Base-by-base conservation (phyloP, 2,113 vertebrate species). In the Tragulus kanchil region DNA sequence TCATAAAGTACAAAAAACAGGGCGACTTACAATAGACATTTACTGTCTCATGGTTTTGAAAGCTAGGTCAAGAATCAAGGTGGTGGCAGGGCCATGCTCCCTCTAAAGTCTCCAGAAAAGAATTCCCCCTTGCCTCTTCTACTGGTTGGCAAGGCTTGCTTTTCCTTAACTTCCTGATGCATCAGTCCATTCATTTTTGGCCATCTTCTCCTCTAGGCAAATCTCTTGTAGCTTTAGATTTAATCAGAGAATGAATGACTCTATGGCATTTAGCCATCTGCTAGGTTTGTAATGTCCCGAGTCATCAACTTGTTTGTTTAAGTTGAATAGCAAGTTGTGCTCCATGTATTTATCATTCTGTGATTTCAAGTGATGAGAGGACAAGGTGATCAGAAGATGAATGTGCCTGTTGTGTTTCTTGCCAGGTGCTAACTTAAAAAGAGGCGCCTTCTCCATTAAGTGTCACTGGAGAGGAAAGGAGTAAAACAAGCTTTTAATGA, bases 401-500 rank as follows among this genome's bases (percentile, higher is more conserved):
- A 36, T 50, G 58, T 77, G n/a, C 16, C 64, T 56, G 6, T 54
- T 56, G 89, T 77, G 28, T 73, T 82, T 89, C 62, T 89, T 78
- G 50, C 56, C 28, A 11, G 19, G 56, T 58, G 26, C 59, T 78
- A 52, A 97, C 82, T 81, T 94, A 78, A 89, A 78, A 89, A 45
- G 23, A 85, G 15, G 23, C 4, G 42, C 31, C 69, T n/a, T 75
- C 28, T 71, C 45, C 50, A 36, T 86, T 83, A 91, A 82, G 64
- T 8, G 8, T 92, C 89, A 81, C 21, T 54, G 59, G 23, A 71
- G 54, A 88, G 11, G 69, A 54, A 85, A 90, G 92, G 42, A 36
- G 26, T 92, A 59, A 92, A 90, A 84, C 21, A 36, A 61, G 9
- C 45, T 95, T 79, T 65, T 77, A 88, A 85, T 92, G 48, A 90